Percentiles rank a stretch among this genome's conserved stretches.
Evolutionary conservation across 2,113 vertebrate genomes (phyloP).

Genomic region (Rhinolophus ferrumequinum): DNA sequence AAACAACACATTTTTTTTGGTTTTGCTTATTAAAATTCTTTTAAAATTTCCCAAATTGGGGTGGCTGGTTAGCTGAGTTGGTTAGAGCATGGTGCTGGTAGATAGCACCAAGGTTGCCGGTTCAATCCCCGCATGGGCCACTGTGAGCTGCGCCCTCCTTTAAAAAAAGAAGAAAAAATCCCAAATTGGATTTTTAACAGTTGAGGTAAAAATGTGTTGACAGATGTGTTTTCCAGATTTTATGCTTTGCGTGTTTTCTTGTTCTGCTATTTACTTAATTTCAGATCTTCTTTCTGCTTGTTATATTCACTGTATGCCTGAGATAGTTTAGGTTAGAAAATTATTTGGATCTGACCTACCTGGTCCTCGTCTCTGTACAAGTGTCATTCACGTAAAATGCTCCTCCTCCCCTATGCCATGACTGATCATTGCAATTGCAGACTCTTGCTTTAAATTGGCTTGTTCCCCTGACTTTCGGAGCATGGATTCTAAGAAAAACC

Average conservation of each 20-base stretch:
- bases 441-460: not conserved
- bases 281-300: not conserved
- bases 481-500: not conserved
- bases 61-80: no score
- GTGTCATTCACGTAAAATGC: not conserved
- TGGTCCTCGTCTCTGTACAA: not conserved
- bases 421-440: not conserved
- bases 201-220: not conserved
- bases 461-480: not conserved
- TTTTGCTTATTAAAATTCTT: not conserved
- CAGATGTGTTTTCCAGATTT: not conserved
- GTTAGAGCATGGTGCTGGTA: no score
- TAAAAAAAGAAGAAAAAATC: not conserved
- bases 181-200: constrained; percentile 16
- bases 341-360: not conserved
- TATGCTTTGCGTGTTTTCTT: not conserved
- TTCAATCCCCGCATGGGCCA: no score
- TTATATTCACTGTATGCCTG: not conserved
- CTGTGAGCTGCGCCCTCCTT: no score
- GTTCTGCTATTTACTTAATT: not conserved
- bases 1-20: not conserved
- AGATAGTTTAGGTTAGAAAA: not conserved
- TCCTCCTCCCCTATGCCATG: not conserved
- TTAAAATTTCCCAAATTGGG: not conserved
- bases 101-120: no score